Evolutionary conservation across 2,888 invertebrate genomes (phyloP).

Genomic region (Rotaria sp.): DNA sequence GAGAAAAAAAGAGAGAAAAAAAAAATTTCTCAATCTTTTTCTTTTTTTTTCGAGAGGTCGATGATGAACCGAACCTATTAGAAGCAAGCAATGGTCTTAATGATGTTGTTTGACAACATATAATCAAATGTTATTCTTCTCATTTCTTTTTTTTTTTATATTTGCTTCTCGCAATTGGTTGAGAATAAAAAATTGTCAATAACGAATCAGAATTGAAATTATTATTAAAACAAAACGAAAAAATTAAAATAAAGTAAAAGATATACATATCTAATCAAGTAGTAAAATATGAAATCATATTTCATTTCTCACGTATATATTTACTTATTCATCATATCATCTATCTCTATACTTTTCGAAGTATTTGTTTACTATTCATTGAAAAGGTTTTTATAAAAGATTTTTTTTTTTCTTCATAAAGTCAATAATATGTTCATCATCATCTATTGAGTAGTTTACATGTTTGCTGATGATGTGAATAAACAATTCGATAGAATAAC

Average conservation of each 20-base stretch:
- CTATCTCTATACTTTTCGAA: neutral
- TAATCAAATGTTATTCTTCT: slow-evolving; percentile 13
- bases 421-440: neutral
- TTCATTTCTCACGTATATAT: slow-evolving; percentile 6
- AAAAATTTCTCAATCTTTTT: neutral
- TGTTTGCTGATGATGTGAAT: slow-evolving; percentile 13
- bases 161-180: neutral
- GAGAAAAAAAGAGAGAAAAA: neutral
- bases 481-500: slow-evolving; percentile 14
- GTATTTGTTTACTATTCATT: slow-evolving; percentile 5
- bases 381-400: slow-evolving; percentile 15
- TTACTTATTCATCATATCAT: neutral
- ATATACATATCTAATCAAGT: neutral
- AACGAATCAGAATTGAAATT: slow-evolving; percentile 3
- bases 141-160: neutral
- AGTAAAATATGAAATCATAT: neutral
- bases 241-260: neutral
- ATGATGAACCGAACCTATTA: slow-evolving; percentile 1
- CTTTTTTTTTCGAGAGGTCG: neutral
- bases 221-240: neutral
- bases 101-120: slow-evolving; percentile 16
- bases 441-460: slow-evolving; percentile 9
- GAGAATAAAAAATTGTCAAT: neutral
- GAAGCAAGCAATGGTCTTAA: neutral
- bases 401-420: neutral